These are phyloP conservation scores for Antedon mediterranea DNA, from an alignment of 53 echinoderm and acorn worm species.

Conservation along the genomic window DNA sequence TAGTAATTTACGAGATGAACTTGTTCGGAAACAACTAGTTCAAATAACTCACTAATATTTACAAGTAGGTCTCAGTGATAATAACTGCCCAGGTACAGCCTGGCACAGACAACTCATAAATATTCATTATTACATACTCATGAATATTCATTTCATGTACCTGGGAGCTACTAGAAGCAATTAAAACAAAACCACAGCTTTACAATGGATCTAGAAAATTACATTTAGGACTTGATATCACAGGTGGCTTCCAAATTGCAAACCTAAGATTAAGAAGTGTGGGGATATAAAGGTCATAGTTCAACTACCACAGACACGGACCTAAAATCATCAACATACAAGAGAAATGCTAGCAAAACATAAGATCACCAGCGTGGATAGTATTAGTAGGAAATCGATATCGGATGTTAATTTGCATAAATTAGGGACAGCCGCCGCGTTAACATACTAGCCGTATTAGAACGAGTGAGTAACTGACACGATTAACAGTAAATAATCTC, in stretches of 20 bases:
- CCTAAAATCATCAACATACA: not conserved
- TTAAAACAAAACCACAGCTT: not conserved
- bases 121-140: not conserved
- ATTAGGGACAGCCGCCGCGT: not conserved
- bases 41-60: no score
- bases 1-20: no score
- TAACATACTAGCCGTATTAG: not conserved
- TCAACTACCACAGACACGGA: not conserved
- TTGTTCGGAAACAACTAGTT: no score
- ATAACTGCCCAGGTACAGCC: not conserved
- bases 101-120: not conserved
- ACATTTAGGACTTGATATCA: not conserved
- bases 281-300: not conserved
- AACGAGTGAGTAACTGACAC: not conserved
- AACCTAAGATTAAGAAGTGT: not conserved
- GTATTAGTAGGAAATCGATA: not conserved
- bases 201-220: not conserved
- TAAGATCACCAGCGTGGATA: not conserved
- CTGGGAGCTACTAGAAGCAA: not conserved
- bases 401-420: not conserved
- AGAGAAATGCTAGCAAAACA: not conserved
- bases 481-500: not conserved
- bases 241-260: no score
- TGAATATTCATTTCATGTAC: not conserved
- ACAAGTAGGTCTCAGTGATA: not conserved